Evolutionary conservation across 2,113 vertebrate genomes (phyloP).

Genomic region (Oryzias melastigma): DNA sequence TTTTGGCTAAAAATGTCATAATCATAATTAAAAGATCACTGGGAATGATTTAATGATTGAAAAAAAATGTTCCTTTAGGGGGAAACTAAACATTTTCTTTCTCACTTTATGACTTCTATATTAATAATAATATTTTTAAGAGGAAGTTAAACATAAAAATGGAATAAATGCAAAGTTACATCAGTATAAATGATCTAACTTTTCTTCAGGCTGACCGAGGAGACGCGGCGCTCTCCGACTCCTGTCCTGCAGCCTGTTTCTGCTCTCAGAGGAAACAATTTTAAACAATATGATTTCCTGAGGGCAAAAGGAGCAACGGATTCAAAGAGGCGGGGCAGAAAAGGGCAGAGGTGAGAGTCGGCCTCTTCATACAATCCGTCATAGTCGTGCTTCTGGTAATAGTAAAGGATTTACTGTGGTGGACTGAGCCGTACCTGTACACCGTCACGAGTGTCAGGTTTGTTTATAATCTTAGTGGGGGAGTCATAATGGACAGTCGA

Average conservation of each 20-base stretch:
- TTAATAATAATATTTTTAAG: too few relatives aligned
- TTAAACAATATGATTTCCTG: conserved; percentile 72
- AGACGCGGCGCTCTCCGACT: conserved; percentile 13
- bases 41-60: too few relatives aligned
- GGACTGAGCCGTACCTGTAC: conserved; percentile 1
- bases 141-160: too few relatives aligned
- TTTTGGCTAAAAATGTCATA: too few relatives aligned
- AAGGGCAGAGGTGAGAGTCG: neutral
- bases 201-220: neutral
- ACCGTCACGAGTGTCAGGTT: conserved; percentile 51
- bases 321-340: conserved; percentile 12
- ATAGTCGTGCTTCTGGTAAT: conserved; percentile 21
- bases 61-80: too few relatives aligned
- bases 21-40: too few relatives aligned
- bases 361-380: conserved; percentile 2
- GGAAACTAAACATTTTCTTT: too few relatives aligned
- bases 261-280: conserved; percentile 69
- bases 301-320: conserved; percentile 40
- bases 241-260: conserved; percentile 39
- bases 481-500: conserved; percentile 48
- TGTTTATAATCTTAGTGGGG: conserved; percentile 60
- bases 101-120: too few relatives aligned
- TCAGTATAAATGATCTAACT: too few relatives aligned
- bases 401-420: conserved; percentile 42
- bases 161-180: too few relatives aligned